Conservation (phyloP, 2,888 invertebrate genomes). For the Zootermopsis nevadensis region DNA sequence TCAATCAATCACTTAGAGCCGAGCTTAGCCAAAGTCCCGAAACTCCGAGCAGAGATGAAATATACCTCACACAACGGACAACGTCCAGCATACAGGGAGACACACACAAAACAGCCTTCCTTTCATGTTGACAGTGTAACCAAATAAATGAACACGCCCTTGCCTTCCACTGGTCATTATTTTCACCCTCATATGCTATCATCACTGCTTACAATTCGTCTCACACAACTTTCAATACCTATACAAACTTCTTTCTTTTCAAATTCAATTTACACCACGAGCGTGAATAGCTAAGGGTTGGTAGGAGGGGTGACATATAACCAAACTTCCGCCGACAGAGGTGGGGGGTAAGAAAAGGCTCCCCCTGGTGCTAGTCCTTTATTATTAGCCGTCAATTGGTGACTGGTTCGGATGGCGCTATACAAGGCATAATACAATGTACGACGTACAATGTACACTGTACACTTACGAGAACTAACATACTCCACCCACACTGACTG, state of each 20-base stretch:
- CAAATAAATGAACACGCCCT: no score
- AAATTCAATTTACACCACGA: slow-evolving; percentile 35
- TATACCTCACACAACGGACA: no score
- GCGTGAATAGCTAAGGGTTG: slow-evolving; percentile 17
- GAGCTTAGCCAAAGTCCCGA: no score
- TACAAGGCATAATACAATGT: background rate
- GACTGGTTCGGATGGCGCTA: slow-evolving; percentile 14
- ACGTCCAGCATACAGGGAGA: background rate
- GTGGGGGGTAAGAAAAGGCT: slow-evolving; percentile 16
- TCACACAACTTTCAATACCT: background rate
- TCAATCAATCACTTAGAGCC: no score
- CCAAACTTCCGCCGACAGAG: slow-evolving; percentile 37
- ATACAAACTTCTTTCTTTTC: slow-evolving; percentile 2
- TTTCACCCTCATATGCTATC: background rate
- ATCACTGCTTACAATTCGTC: background rate
- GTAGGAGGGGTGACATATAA: background rate
- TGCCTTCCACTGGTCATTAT: background rate
- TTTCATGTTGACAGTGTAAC: background rate
- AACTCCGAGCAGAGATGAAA: no score
- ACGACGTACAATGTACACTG: no score
- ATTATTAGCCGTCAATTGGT: slow-evolving; percentile 28
- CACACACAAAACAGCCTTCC: background rate
- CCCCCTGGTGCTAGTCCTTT: slow-evolving; percentile 1
- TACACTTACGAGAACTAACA: background rate
- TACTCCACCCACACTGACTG: background rate